These are phyloP conservation scores for Odontophorus gujanensis DNA, from an alignment of 2,113 vertebrate genomes.

Conservation along the genomic window DNA sequence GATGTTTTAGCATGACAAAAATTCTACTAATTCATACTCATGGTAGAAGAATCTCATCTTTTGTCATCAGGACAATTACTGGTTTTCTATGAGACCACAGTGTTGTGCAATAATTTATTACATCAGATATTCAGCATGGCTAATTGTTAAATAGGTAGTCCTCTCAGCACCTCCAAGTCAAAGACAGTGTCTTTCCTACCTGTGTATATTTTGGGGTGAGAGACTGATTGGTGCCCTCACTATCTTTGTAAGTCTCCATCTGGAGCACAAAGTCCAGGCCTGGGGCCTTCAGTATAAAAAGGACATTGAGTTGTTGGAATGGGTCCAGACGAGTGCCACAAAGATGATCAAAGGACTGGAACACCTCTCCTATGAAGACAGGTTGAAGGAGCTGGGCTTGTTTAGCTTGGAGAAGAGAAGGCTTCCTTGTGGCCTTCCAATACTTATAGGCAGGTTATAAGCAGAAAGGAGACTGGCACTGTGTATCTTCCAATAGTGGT, in stretches of 20 bases:
- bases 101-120: not conserved
- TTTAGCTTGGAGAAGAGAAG: not conserved
- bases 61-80: not conserved
- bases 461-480: not conserved
- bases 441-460: not conserved
- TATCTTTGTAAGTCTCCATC: not conserved
- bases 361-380: not conserved
- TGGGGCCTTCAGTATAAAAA: not conserved
- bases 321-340: not conserved
- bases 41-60: not conserved
- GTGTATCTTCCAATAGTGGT: not conserved
- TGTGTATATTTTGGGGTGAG: rapidly evolving
- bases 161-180: not conserved
- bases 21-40: not conserved
- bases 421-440: not conserved
- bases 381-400: not conserved
- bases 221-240: not conserved
- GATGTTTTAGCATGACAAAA: not conserved
- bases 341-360: not conserved
- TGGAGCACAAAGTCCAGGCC: not conserved
- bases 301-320: not conserved
- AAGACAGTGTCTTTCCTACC: not conserved
- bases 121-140: not conserved
- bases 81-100: not conserved
- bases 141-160: not conserved